Evolutionary conservation across 2,797 vertebrate genomes (phyloP).

Genomic region (Microctenopoma lineatum): DNA sequence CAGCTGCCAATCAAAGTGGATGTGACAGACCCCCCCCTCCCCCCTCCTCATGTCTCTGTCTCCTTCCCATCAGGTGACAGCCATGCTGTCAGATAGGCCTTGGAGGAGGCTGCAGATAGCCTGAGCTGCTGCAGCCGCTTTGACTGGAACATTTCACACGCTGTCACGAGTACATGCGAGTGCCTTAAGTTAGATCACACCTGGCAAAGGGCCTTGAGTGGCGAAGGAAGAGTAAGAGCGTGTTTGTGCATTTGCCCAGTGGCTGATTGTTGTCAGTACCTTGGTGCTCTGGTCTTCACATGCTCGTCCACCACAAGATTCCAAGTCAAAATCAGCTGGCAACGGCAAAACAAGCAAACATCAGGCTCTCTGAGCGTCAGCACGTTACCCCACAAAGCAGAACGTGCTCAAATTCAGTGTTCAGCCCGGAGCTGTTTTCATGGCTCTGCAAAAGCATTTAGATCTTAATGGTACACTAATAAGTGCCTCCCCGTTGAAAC

Average conservation of each 20-base stretch:
- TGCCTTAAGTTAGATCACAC: conserved; percentile 67
- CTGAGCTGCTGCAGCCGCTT: conserved; percentile 57
- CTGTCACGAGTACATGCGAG: conserved; percentile 65
- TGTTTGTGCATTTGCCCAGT: not conserved
- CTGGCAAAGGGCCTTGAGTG: conserved; percentile 48
- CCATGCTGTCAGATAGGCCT: conserved; percentile 68
- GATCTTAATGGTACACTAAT: conserved; percentile 37
- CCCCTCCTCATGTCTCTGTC: conserved; percentile 35
- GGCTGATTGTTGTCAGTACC: not conserved
- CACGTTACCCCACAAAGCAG: not conserved
- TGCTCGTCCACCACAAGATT: not conserved
- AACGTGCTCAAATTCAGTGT: not conserved
- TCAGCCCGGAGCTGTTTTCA: not conserved
- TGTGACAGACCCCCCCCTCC: conserved; percentile 16
- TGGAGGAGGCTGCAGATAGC: conserved; percentile 65
- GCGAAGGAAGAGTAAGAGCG: conserved; percentile 17
- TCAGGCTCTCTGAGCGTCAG: not conserved
- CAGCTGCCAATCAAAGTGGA: conserved; percentile 50
- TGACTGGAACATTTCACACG: conserved; percentile 74
- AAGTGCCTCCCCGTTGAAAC: conserved; percentile 31
- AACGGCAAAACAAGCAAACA: not conserved
- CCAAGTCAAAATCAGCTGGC: too few relatives aligned
- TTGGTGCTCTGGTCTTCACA: not conserved
- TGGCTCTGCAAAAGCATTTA: conserved; percentile 19
- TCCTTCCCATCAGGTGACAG: conserved; percentile 65